Conservation (phyloP, 2,113 vertebrate genomes). For the Anguilla japonica region DNA sequence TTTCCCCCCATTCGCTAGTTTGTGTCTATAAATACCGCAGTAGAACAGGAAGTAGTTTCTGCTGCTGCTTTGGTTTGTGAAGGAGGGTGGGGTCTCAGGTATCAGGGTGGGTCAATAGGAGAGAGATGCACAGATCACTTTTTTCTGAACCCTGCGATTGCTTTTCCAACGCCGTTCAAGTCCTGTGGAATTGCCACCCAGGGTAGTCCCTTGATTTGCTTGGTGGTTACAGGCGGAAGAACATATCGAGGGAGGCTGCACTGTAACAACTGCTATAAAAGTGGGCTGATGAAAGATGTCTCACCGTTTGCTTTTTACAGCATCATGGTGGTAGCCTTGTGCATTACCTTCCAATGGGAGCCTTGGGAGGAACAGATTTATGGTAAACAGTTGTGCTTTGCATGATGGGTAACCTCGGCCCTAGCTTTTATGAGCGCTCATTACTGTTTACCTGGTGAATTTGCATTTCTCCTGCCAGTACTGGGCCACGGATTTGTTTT, state of each 20-base stretch:
- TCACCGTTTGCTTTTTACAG: not conserved
- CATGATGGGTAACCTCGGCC: not conserved
- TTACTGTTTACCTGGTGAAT: conserved; percentile 1
- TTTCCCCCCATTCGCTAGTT: conserved; percentile 49
- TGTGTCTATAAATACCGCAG: conserved; percentile 40
- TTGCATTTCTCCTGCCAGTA: conserved; percentile 2
- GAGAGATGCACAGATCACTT: not conserved
- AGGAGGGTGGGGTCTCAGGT: conserved; percentile 32
- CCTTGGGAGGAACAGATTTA: not conserved
- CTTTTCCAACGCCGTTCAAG: not conserved
- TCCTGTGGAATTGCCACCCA: not conserved
- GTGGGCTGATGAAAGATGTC: not conserved
- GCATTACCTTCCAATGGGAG: not conserved
- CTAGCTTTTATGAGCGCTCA: not conserved
- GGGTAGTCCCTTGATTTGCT: not conserved
- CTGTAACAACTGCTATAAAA: not conserved
- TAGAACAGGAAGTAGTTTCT: conserved; percentile 34
- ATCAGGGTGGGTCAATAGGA: conserved; percentile 52
- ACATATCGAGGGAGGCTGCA: not conserved
- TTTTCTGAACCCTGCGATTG: conserved; percentile 12
- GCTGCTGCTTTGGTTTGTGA: conserved; percentile 27
- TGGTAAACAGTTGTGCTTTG: not conserved
- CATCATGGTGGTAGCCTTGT: not conserved
- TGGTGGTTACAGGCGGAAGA: not conserved
- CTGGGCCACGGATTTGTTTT: not conserved